These are phyloP conservation scores for Thymallus thymallus DNA, from an alignment of 2,113 vertebrate genomes.

Conservation along the genomic window DNA sequence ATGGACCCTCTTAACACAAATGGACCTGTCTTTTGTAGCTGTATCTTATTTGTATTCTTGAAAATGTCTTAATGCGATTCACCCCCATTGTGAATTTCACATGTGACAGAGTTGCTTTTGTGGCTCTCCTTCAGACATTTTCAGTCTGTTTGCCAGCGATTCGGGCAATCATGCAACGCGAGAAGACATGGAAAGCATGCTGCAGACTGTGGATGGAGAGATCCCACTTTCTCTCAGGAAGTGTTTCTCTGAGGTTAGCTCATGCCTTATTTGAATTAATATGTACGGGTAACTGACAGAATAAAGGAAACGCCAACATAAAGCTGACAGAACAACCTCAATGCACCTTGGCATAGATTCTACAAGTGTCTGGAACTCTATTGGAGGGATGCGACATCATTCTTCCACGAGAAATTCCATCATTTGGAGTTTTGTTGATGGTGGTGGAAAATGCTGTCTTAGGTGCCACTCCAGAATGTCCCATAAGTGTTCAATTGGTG, in stretches of 20 bases:
- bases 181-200: constrained; percentile 87
- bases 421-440: no score
- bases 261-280: not conserved
- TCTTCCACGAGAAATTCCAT: no score
- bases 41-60: not conserved
- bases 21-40: not conserved
- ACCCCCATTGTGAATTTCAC: not conserved
- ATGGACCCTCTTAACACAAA: not conserved
- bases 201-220: constrained; percentile 82
- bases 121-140: constrained; percentile 76
- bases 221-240: constrained; percentile 82
- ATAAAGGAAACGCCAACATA: no score
- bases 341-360: no score
- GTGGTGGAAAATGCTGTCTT: no score
- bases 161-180: constrained; percentile 84
- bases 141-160: constrained; percentile 87
- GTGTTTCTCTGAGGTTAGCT: constrained; percentile 82
- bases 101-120: not conserved
- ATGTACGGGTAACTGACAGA: no score
- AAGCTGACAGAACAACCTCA: no score
- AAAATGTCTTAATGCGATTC: not conserved
- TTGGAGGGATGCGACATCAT: no score
- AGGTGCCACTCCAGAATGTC: no score
- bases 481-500: no score
- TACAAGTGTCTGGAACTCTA: no score